Evolutionary conservation across 2,113 vertebrate species (phyloP).

Genomic region (Mastomys coucha): DNA sequence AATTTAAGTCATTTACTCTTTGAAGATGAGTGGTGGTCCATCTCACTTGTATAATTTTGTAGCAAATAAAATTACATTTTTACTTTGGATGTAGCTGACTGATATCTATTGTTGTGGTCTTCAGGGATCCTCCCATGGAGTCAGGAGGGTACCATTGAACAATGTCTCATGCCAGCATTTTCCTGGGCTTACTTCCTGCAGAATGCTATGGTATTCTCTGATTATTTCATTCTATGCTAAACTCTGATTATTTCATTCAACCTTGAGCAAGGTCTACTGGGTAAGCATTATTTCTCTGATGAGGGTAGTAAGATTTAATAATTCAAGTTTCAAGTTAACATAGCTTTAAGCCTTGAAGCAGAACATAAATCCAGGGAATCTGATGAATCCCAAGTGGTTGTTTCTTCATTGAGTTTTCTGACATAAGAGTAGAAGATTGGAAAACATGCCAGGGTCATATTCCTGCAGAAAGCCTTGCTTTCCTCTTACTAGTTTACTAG

Average conservation of each 20-base stretch:
- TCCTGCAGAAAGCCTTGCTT: not conserved
- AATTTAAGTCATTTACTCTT: not conserved
- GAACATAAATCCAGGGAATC: not conserved
- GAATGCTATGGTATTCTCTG: not conserved
- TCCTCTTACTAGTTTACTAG: not conserved
- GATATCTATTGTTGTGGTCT: not conserved
- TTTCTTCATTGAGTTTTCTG: not conserved
- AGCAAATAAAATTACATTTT: not conserved
- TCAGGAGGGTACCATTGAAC: not conserved
- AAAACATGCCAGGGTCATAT: not conserved
- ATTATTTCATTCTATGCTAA: not conserved
- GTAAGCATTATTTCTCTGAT: not conserved
- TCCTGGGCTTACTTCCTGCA: not conserved
- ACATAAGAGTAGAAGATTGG: not conserved
- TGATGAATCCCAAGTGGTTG: not conserved
- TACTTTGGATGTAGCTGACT: not conserved
- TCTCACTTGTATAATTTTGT: not conserved
- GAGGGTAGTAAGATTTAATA: not conserved
- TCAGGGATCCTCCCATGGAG: not conserved
- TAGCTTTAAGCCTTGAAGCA: not conserved
- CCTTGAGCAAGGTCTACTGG: not conserved
- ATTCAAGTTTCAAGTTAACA: slow-evolving; percentile 36
- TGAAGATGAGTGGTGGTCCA: too few relatives aligned
- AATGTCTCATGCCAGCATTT: not conserved
- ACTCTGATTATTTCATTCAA: not conserved